These are phyloP conservation scores for Tricholaema leucomelas DNA, from an alignment of 2,113 vertebrate species.

Conservation along the genomic window DNA sequence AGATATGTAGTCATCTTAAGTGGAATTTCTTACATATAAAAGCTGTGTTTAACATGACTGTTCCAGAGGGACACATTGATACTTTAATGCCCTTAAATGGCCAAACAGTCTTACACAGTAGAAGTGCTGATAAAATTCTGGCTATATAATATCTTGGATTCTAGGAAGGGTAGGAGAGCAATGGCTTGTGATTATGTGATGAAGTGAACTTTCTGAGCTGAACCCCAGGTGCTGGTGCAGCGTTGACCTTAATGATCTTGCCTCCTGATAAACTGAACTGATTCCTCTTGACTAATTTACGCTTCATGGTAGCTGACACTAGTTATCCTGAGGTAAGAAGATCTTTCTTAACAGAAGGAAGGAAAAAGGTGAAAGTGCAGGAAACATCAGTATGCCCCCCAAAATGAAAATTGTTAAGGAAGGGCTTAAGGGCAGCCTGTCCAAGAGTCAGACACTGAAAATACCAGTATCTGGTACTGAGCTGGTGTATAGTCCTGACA, in stretches of 20 bases:
- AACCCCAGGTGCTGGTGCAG: neutral
- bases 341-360: neutral
- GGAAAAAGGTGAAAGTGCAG: constrained; percentile 3
- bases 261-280: neutral
- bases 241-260: constrained; percentile 7
- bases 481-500: neutral
- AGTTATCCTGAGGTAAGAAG: neutral
- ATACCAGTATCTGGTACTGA: neutral
- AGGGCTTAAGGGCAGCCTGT: neutral
- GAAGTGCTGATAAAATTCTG: neutral
- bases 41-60: neutral
- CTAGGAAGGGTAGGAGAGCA: neutral
- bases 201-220: neutral
- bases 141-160: neutral
- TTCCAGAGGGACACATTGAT: neutral
- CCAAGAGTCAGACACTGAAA: neutral
- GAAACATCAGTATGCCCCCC: neutral
- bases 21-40: neutral
- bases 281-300: neutral
- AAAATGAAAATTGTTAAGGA: neutral
- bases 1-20: neutral
- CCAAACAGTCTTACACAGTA: neutral
- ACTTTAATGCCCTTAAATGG: neutral
- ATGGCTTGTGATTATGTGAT: neutral
- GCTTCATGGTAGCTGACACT: neutral